These are phyloP conservation scores for Leptinotarsa tumamoca DNA, from an alignment of 2,888 invertebrate species.

Conservation along the genomic window DNA sequence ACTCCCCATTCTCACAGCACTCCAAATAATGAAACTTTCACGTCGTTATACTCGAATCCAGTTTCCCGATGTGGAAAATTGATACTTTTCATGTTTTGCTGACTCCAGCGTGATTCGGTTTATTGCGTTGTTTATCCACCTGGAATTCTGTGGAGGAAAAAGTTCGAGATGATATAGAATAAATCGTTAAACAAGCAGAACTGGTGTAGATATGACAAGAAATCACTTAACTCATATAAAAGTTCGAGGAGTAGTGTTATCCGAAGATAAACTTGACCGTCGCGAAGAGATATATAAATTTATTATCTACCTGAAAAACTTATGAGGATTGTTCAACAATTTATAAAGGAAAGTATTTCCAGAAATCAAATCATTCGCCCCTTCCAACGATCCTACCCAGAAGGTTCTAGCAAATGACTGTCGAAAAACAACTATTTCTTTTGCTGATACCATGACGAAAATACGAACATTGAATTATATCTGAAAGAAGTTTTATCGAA, in stretches of 20 bases:
- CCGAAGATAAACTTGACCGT: too few species aligned
- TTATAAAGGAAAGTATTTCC: too few species aligned
- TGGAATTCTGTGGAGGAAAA: not conserved
- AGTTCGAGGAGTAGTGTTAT: not conserved
- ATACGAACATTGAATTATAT: too few species aligned
- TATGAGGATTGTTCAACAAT: too few species aligned
- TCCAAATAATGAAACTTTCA: not conserved
- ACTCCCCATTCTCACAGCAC: not conserved
- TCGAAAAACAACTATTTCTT: too few species aligned
- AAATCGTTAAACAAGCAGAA: not conserved
- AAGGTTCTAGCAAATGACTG: too few species aligned
- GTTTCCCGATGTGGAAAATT: not conserved
- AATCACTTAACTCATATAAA: not conserved
- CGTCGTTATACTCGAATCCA: not conserved
- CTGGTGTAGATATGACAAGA: not conserved
- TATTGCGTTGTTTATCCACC: conserved; percentile 8
- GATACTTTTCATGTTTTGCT: conserved; percentile 1
- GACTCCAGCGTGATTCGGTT: not conserved
- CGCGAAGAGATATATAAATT: too few species aligned
- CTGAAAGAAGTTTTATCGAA: too few species aligned
- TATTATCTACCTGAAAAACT: too few species aligned
- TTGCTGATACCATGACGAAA: too few species aligned
- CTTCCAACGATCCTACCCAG: too few species aligned
- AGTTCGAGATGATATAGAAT: not conserved
- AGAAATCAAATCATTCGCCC: too few species aligned